These are phyloP conservation scores for Linurgus olivaceus DNA, from an alignment of 2,797 vertebrate species.

Conservation along the genomic window DNA sequence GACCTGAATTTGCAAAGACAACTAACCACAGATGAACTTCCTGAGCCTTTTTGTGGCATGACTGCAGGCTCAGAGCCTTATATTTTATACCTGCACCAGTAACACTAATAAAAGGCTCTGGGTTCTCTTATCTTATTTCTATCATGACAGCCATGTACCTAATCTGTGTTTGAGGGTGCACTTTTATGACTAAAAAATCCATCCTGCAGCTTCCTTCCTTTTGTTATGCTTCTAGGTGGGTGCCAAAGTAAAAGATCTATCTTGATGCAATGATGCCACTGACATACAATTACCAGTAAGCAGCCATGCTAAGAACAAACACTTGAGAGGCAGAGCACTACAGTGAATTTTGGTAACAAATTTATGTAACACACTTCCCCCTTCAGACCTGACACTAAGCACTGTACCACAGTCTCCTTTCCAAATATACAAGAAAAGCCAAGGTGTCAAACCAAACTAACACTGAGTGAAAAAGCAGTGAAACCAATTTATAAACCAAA, in stretches of 20 bases:
- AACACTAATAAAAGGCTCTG: not conserved
- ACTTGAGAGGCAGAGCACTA: not conserved
- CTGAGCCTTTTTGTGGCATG: not conserved
- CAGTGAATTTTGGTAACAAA: not conserved
- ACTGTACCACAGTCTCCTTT: not conserved
- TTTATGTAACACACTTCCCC: not conserved
- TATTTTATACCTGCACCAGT: not conserved
- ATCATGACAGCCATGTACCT: not conserved
- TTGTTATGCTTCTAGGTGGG: not conserved
- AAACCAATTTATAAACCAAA: not conserved
- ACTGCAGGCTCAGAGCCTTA: not conserved
- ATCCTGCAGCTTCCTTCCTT: not conserved
- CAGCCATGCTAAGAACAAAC: not conserved
- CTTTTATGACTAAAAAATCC: not conserved
- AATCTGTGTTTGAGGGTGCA: not conserved
- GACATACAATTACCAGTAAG: not conserved
- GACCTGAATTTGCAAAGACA: not conserved
- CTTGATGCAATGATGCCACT: not conserved
- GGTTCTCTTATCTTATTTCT: not conserved
- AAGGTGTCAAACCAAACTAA: not conserved
- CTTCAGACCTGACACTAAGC: not conserved
- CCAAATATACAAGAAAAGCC: not conserved
- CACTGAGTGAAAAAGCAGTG: not conserved
- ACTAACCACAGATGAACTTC: not conserved
- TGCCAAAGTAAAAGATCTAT: not conserved